These are phyloP conservation scores for Rhingia rostrata DNA, from an alignment of 2,888 invertebrate species.

Conservation along the genomic window DNA sequence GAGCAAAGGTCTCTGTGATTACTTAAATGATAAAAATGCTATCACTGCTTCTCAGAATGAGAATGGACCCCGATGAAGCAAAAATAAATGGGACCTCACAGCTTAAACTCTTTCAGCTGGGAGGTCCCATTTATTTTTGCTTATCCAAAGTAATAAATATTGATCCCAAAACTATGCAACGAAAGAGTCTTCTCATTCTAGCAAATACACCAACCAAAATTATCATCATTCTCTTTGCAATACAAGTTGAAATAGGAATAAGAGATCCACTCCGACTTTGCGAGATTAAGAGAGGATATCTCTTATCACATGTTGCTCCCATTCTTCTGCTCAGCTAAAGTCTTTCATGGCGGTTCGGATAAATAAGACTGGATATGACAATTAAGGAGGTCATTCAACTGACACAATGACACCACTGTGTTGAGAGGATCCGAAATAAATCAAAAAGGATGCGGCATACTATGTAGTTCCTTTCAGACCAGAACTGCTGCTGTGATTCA, in stretches of 20 bases:
- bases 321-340: constrained; percentile 32
- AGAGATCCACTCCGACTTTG: background rate
- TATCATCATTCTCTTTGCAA: background rate
- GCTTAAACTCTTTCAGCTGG: too few relatives aligned
- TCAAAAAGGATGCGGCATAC: constrained; percentile 18
- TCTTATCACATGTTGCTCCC: constrained; percentile 34
- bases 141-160: too few relatives aligned
- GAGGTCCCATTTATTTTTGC: too few relatives aligned
- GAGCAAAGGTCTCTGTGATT: too few relatives aligned
- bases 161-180: constrained; percentile 7
- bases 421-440: constrained; percentile 19
- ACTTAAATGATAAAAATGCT: too few relatives aligned
- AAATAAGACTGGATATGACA: constrained; percentile 52
- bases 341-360: constrained; percentile 24
- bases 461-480: background rate
- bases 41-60: too few relatives aligned
- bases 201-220: constrained; percentile 11
- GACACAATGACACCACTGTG: constrained; percentile 6
- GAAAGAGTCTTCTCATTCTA: background rate
- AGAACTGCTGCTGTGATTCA: constrained; percentile 21
- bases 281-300: constrained; percentile 10
- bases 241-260: background rate
- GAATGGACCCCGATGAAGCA: too few relatives aligned
- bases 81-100: too few relatives aligned
- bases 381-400: constrained; percentile 76